Base-by-base conservation (phyloP, 2,113 vertebrate species). In the Puma concolor region DNA sequence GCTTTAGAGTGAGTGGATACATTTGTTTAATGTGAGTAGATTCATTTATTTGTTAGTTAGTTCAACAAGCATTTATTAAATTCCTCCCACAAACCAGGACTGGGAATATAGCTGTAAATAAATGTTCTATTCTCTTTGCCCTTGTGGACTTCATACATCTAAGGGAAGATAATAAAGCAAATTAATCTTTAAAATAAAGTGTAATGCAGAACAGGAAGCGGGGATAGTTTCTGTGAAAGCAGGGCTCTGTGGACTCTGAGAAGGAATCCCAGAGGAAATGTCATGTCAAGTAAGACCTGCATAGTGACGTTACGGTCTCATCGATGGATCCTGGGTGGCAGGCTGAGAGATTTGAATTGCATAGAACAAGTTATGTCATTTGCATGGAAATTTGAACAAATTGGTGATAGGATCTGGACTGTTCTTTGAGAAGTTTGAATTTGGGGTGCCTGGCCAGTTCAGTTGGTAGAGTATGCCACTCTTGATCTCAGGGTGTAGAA, bases 21-120 rank as follows among this genome's bases (percentile, higher is more conserved):
- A 74, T 92, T 52, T 89, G 3, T 76, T 74, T 77, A 77, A 54
- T n/a, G 41, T 86, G 66, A 82, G 50, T 33, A 92, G 72, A 84
- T 89, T 86, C 50, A 66, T 36, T 81, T 67, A 94, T 85, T 89
- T 92, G 27, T 92, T 90, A 69, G 44, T 92, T 76, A 88, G 81
- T 92, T 76, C 1, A 1, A 92, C 12, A 94, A 36, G 92, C 4
- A 0, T 57, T 50, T 81, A n/a, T 85, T 36, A 92, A 92, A 77
- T 57, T 86, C 8, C 2, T 94, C 44, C 31, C 36, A 89, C 12
- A 17, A 13, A 1, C 8, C 31, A 86, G 31, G 44, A 52, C 36
- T 82, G 52, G 66, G 41, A 83, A 57, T 89, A 82, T 41, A 97
- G 89, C 52, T 60, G 50, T 66, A 84, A 92, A 41, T 60, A 67